Evolutionary conservation across 2,797 vertebrate genomes (phyloP), one percentile per base, ranked within the genome.

Genomic region (Rhynchotus rufescens): DNA sequence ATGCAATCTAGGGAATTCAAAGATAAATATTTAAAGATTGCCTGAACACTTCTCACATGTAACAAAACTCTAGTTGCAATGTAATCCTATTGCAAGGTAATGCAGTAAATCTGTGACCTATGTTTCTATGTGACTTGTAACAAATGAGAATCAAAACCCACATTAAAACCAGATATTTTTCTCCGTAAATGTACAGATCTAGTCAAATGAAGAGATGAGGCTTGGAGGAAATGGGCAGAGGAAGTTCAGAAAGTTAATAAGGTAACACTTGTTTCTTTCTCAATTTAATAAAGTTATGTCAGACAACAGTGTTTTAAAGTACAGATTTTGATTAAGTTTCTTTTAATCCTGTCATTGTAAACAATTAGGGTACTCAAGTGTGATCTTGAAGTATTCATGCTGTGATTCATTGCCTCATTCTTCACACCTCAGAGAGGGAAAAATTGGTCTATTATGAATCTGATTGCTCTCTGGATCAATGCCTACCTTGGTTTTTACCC

Each of bases 1-100:
- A 95, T 90, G 92, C 73, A 94, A 86, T 80, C 94, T 80, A 68
- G 96, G 96, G 88, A 96, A 95, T 97, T 96, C 64, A 82, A 84
- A 96, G 95, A 95, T 94, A 97, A 97, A 97, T 95, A 96, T 95
- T 96, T 96, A 94, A 96, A 93, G 96, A 97, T 94, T 0, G 6
- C 30, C 82, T 91, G 89, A 59, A 86, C 65, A 65, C 80, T 81
- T 96, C 91, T 93, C 4, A 3, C 64, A 25, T 81, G 78, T 71
- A 92, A 86, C 78, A 59, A 73, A 93, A 87, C 65, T 89, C 79
- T 15, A 60, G 47, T 36, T 91, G 10, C 36, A 10, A 10, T 36
- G 36, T 36, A 36, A 36, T 36, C 36, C 36, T 36, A 36, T 36
- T 36, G 36, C 42, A 76, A 34, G 65, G 5, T 69, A 75, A 75